A percentile compares a stretch with the other conserved stretches of the same genome.
These are phyloP conservation scores for Lepidurus packardi DNA, from an alignment of 1,140 invertebrate species.

Conservation along the genomic window DNA sequence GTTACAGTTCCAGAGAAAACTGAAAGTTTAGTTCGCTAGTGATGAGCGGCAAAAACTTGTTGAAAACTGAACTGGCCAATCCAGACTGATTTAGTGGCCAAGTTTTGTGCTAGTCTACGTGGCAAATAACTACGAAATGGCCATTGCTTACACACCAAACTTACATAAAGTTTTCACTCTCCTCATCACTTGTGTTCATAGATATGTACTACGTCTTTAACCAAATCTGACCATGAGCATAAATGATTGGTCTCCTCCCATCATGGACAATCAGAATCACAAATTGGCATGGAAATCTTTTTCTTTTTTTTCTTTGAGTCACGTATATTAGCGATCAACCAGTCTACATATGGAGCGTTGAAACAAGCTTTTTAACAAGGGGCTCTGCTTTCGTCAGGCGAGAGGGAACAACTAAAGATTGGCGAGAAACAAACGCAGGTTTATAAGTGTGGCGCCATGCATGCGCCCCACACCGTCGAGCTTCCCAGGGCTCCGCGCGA, in stretches of 20 bases:
- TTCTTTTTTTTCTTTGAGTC: too few relatives aligned
- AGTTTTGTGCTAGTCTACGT: background rate
- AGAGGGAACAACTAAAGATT: constrained; percentile 15
- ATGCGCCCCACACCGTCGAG: background rate
- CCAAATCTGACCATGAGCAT: too few relatives aligned
- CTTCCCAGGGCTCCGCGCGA: too few relatives aligned
- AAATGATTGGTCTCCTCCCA: too few relatives aligned
- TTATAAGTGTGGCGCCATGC: background rate
- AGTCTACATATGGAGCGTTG: too few relatives aligned
- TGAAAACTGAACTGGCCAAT: background rate
- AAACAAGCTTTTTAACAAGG: background rate
- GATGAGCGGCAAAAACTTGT: background rate
- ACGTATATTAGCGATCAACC: too few relatives aligned
- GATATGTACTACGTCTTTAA: background rate
- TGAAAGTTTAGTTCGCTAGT: background rate
- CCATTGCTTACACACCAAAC: background rate
- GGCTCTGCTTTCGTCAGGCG: background rate
- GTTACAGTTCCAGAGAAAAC: too few relatives aligned
- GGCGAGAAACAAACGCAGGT: background rate
- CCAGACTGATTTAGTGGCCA: background rate
- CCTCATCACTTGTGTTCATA: background rate
- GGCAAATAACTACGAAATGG: constrained; percentile 4
- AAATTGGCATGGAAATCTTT: too few relatives aligned
- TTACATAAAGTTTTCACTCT: background rate
- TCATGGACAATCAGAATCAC: too few relatives aligned